Conservation (phyloP, 2,113 vertebrate species). For the Cyprinodon tularosa region DNA sequence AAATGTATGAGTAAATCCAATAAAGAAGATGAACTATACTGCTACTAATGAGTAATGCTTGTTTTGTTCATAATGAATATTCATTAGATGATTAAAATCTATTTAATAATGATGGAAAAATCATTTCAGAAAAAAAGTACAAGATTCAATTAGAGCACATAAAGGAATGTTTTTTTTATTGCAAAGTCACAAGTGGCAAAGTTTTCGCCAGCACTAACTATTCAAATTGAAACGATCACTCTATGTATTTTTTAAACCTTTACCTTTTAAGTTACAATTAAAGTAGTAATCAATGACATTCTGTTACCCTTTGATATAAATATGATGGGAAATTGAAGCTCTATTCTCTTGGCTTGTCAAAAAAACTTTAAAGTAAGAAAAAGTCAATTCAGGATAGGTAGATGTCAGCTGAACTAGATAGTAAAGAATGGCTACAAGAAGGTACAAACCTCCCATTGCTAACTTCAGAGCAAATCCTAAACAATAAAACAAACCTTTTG, state of each 20-base stretch:
- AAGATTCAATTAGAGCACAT: background rate
- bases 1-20: conserved; percentile 77
- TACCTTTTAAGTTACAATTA: background rate
- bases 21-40: conserved; percentile 77
- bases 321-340: background rate
- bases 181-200: background rate
- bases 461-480: too few relatives aligned
- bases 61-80: conserved; percentile 23
- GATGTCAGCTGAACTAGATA: background rate
- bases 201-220: background rate
- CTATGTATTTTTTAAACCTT: background rate
- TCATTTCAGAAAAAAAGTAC: background rate
- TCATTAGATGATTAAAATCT: background rate
- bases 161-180: background rate
- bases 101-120: background rate
- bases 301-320: background rate
- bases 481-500: background rate
- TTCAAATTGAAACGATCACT: background rate
- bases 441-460: background rate
- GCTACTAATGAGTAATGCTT: conserved; percentile 28
- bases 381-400: background rate
- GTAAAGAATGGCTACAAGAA: background rate
- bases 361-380: background rate
- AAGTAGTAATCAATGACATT: background rate
- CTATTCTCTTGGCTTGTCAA: background rate